A percentile compares a stretch with the other conserved stretches of the same genome.
Evolutionary conservation across 2,113 vertebrate genomes (phyloP).

Genomic region (Carassius gibelio): DNA sequence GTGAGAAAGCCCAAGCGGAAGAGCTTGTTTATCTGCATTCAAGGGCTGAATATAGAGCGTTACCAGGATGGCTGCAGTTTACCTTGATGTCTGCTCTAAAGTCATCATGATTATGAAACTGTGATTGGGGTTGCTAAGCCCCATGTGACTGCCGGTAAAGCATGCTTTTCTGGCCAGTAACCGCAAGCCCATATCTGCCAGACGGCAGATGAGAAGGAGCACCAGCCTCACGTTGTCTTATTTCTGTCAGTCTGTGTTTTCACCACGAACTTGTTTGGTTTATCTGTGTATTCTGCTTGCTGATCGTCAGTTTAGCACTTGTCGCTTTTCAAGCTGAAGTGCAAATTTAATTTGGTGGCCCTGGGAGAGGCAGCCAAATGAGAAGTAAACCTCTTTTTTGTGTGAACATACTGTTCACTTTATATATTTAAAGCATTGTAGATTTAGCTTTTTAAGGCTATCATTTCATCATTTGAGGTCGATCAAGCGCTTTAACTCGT

Average conservation of each 20-base stretch:
- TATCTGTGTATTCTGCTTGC: slow-evolving; percentile 24
- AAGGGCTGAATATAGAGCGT: slow-evolving; percentile 24
- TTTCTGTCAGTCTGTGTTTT: background rate
- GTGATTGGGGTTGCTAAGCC: background rate
- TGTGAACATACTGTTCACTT: background rate
- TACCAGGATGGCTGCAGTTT: background rate
- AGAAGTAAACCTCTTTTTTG: background rate
- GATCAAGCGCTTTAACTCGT: slow-evolving; percentile 8
- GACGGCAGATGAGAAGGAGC: slow-evolving; percentile 22
- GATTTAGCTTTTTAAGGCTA: slow-evolving; percentile 4
- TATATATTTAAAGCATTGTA: slow-evolving; percentile 25
- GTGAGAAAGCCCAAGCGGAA: slow-evolving; percentile 43
- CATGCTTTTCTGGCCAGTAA: slow-evolving; percentile 41
- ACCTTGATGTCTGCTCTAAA: background rate
- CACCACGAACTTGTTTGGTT: slow-evolving; percentile 19
- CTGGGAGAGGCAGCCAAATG: background rate
- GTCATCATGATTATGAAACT: background rate
- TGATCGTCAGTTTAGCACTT: background rate
- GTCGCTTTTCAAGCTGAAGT: slow-evolving; percentile 13
- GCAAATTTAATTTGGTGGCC: background rate
- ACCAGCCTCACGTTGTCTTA: slow-evolving; percentile 39
- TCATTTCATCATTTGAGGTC: background rate
- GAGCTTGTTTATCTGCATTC: slow-evolving; percentile 24
- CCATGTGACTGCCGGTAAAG: background rate
- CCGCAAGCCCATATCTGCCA: slow-evolving; percentile 6